Base-by-base conservation (phyloP, 2,888 invertebrate genomes). In the Drosophila melanosoma region DNA sequence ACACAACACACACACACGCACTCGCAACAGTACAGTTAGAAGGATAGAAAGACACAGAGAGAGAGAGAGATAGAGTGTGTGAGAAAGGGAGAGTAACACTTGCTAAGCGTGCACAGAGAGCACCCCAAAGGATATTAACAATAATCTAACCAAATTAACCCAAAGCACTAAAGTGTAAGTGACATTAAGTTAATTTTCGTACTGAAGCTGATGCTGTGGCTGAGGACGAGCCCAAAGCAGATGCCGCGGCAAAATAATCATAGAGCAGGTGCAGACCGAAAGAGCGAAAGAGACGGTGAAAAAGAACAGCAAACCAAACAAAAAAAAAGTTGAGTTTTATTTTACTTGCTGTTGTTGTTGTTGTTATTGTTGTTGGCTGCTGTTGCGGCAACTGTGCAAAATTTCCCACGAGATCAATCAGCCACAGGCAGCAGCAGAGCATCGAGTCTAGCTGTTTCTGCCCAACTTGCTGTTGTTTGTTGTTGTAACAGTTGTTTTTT, bases 81-180 rank as follows among this genome's bases (percentile, higher is more conserved):
- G 52, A 35, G 15, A 29, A 20, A 26, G 38, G 35, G 23, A 51
- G 29, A 64, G 33, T 23, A 33, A 42, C 62, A 58, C 62, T 61
- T 45, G 54, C 67, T 61, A 72, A 69, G 70, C 56, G 64, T 69
- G 65, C 74, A 60, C 49, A 65, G 82, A 78, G 69, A 77, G 71
- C 79, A 81, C 87, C 90, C 91, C 90, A 79, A 90, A 88, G 90
- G 90, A 90, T 83, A 91, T 90, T 88, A 91, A 88, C 91, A 90
- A 91, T 91, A 90, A 90, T 90, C 90, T 90, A 90, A 90, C 90
- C 91, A 90, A 90, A 90, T 90, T 90, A 90, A 91, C 91, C 87
- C 91, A 91, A 90, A 91, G 90, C 91, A 90, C 90, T 91, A 91
- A 90, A 90, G 90, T 90, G 91, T 90, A 90, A 90, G 91, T 91